Percentiles rank a stretch among this genome's conserved stretches.
Conservation (phyloP, 2,797 vertebrate genomes). For the Calcarius lapponicus region DNA sequence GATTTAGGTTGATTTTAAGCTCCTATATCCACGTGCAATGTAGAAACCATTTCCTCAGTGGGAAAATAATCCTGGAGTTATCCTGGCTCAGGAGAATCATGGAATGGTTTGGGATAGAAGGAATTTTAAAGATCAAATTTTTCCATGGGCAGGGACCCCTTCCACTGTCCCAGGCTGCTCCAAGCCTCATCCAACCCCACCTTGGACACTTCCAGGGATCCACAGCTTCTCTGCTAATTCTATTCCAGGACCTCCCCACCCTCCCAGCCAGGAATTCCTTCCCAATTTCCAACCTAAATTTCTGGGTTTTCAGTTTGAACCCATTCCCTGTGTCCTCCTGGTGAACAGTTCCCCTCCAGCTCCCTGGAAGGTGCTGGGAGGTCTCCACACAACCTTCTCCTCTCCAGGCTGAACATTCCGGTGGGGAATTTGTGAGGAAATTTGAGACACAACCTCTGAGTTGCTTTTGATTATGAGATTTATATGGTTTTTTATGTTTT, state of each 20-base stretch:
- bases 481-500: too few species aligned
- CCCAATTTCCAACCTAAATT: neutral
- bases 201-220: neutral
- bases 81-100: neutral
- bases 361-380: neutral
- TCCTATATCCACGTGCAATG: rapidly evolving
- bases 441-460: neutral
- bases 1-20: neutral
- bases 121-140: neutral
- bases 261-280: neutral
- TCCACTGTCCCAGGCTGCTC: rapidly evolving
- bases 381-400: neutral
- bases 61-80: neutral
- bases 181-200: neutral
- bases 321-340: neutral
- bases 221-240: neutral
- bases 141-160: neutral
- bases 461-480: neutral
- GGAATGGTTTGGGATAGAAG: neutral
- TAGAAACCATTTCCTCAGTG: neutral
- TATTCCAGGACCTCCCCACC: neutral
- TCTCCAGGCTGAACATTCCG: neutral
- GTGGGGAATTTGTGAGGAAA: neutral
- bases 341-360: neutral
- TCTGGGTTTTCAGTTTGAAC: too few species aligned